A percentile compares a stretch with the other conserved stretches of the same genome.
Conservation (phyloP, 1,140 invertebrate genomes). For the Bombus sylvicola region DNA sequence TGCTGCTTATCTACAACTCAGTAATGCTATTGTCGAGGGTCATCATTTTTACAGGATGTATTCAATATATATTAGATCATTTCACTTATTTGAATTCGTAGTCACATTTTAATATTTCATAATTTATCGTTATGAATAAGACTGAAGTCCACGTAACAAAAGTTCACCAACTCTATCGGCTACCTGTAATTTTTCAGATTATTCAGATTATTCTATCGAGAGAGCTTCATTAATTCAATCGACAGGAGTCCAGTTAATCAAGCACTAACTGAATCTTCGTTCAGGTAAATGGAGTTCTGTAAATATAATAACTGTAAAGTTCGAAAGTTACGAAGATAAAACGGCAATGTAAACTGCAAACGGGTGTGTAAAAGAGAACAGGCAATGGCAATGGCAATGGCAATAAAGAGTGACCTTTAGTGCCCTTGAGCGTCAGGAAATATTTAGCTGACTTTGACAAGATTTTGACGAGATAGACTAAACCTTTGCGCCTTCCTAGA, state of each 20-base stretch:
- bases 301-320: not conserved
- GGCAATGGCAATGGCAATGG: not conserved
- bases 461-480: conserved; percentile 2
- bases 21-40: no score
- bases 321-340: not conserved
- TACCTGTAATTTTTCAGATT: no score
- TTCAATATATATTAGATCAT: no score
- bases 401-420: conserved; percentile 27
- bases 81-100: no score
- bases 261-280: not conserved
- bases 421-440: conserved; percentile 23
- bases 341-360: no score
- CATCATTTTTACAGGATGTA: no score
- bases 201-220: not conserved
- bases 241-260: not conserved
- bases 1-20: no score
- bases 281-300: not conserved
- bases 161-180: no score
- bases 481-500: conserved; percentile 3
- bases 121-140: no score
- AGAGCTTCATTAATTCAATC: not conserved
- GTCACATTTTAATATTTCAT: no score
- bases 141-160: no score
- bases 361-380: not conserved
- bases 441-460: conserved; percentile 47